phyloP scores from a whole-genome alignment of 2,797 vertebrate genomes.

The Otus scops region DNA sequence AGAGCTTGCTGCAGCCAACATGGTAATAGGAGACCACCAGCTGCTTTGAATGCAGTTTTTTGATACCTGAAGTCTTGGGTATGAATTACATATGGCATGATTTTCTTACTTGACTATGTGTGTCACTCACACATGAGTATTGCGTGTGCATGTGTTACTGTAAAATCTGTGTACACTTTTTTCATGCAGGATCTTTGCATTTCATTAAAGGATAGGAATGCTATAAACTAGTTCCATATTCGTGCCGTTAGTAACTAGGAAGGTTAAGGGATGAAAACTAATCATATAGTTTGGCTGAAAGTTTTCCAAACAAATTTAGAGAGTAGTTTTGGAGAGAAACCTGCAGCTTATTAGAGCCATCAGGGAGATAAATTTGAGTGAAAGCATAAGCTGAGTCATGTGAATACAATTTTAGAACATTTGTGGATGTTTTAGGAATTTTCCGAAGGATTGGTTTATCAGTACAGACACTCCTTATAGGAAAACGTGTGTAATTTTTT shows the following conservation, averaged over 20 bases:
- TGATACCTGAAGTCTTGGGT: slow-evolving; percentile 27
- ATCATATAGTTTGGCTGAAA: not conserved
- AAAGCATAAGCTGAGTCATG: not conserved
- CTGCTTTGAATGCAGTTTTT: slow-evolving; percentile 12
- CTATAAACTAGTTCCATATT: slow-evolving; percentile 30
- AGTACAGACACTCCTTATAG: not conserved
- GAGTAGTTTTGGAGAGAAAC: slow-evolving; percentile 11
- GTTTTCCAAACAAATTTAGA: slow-evolving; percentile 7
- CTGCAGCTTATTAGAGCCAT: slow-evolving; percentile 28
- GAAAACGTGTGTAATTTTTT: not conserved
- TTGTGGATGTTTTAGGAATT: not conserved
- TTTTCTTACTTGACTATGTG: not conserved
- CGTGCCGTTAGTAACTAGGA: not conserved
- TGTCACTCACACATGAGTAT: not conserved
- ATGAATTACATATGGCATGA: slow-evolving; percentile 19
- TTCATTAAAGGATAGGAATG: slow-evolving; percentile 26
- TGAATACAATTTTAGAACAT: not conserved
- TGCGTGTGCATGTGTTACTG: not conserved
- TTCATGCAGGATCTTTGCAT: not conserved
- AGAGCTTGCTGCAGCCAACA: slow-evolving; percentile 44
- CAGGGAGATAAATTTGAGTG: slow-evolving; percentile 1
- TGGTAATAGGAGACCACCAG: slow-evolving; percentile 21
- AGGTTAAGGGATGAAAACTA: slow-evolving; percentile 30
- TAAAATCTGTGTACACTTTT: not conserved
- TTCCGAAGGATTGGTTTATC: not conserved